Percentiles rank a stretch among this genome's conserved stretches.
phyloP scores from a whole-genome alignment of 2,888 invertebrate species.

The Tryphoninae sp. region DNA sequence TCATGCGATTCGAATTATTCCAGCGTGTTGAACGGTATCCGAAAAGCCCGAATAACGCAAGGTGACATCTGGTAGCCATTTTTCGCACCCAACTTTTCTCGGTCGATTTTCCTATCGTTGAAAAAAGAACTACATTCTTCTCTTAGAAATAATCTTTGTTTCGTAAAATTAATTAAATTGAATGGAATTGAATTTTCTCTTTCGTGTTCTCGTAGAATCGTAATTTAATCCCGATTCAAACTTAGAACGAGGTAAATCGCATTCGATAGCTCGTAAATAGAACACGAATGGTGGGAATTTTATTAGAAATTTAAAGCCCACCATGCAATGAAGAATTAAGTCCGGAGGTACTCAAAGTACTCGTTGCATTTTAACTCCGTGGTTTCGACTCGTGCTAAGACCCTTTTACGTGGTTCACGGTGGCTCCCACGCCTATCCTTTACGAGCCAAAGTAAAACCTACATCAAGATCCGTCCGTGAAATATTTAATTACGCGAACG shows the following conservation, averaged over 20 bases:
- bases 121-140: not conserved
- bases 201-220: no score
- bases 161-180: no score
- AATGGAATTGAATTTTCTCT: no score
- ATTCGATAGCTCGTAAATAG: not conserved
- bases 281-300: constrained; percentile 1
- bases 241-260: not conserved
- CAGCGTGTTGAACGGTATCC: not conserved
- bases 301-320: not conserved
- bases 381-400: constrained; percentile 8
- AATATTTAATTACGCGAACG: not conserved
- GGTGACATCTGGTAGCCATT: not conserved
- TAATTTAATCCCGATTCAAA: not conserved
- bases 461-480: not conserved
- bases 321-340: not conserved
- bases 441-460: constrained; percentile 2
- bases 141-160: no score
- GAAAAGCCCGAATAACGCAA: not conserved
- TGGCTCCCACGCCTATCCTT: constrained; percentile 19
- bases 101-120: not conserved
- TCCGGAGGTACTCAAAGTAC: constrained; percentile 3
- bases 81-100: not conserved
- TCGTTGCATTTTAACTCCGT: not conserved
- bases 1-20: constrained; percentile 17
- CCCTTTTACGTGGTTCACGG: constrained; percentile 15